Evolutionary conservation across 2,113 vertebrate species (phyloP), one percentile per base, ranked within the genome.

Genomic region (Mugil cephalus): DNA sequence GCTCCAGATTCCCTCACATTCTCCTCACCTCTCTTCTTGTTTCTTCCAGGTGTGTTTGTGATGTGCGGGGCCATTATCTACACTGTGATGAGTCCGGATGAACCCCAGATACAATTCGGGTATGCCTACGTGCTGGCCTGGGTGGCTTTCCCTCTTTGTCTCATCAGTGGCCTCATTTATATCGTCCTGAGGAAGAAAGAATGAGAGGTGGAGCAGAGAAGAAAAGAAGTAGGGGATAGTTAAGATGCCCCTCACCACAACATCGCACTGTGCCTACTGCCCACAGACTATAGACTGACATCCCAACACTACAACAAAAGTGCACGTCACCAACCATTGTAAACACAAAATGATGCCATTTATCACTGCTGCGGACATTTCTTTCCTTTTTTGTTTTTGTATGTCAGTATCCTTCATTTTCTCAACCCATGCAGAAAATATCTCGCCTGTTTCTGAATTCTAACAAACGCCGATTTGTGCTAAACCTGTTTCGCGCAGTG

Each of bases 161-260:
- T 98, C 19, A 90, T 96, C 90, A 99, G 98, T 0, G 97, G 96
- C 21, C 91, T 98, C 75, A 60, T 99, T 94, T 99, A 99, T 10
- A 92, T 98, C 83, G 94, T 99, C 87, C 91, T 99, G 83, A 95
- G 96, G 90, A 99, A 99, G 85, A 97, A 96, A 4, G 97, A 99
- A 94, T 94, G 89, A 96, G 58, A 72, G 61, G 10, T 3, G 60
- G 39, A 66, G 58, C 7, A 4, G 68, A 58, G 73, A 52, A 43
- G 74, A 10, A 46, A 63, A 18, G 46, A 69, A 55, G 61, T 55
- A 54, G 83, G 78, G 67, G 80, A n/a, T 47, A 42, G 70, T 38
- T 36, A n/a, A 62, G 73, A 74, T 42, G 40, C 62, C 84, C 87
- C 67, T 62, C 19, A 84, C 51, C 70, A 82, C 69, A 88, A 86